These are phyloP conservation scores for Pao palembangensis DNA, from an alignment of 2,113 vertebrate genomes.

Conservation along the genomic window DNA sequence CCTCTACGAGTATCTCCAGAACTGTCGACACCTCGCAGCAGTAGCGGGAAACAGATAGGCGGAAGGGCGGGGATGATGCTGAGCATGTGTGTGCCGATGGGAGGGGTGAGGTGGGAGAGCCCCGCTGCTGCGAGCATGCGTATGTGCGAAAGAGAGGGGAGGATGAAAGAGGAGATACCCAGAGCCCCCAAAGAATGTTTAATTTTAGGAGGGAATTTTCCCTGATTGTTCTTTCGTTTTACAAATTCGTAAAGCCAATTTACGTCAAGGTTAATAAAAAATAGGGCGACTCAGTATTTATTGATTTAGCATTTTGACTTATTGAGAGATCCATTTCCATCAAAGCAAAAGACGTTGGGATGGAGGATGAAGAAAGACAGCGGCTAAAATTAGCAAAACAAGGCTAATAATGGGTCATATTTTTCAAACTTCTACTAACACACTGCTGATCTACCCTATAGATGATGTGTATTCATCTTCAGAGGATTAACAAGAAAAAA, in stretches of 20 bases:
- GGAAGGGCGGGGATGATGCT: slow-evolving; percentile 17
- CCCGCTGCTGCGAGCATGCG: slow-evolving; percentile 30
- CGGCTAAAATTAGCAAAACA: too few relatives aligned
- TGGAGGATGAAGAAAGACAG: slow-evolving; percentile 28
- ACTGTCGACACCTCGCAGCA: slow-evolving; percentile 12
- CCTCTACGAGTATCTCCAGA: not conserved
- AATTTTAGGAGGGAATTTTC: slow-evolving; percentile 49
- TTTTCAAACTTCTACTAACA: too few relatives aligned
- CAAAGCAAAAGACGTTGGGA: not conserved
- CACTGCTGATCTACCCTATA: too few relatives aligned
- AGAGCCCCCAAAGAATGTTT: slow-evolving; percentile 56
- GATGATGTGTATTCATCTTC: too few relatives aligned
- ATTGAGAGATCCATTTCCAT: too few relatives aligned
- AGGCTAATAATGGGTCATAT: too few relatives aligned
- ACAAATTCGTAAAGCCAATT: not conserved
- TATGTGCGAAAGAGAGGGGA: not conserved
- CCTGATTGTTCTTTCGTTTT: not conserved
- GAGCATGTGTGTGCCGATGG: slow-evolving; percentile 25
- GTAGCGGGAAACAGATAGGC: slow-evolving; percentile 18
- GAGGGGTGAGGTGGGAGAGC: slow-evolving; percentile 53
- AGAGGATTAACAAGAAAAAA: too few relatives aligned
- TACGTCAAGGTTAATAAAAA: too few relatives aligned
- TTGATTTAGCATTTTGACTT: too few relatives aligned
- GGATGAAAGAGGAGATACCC: slow-evolving; percentile 26
- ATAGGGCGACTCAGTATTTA: too few relatives aligned